These are phyloP conservation scores for Aphelinus atriplicis DNA, from an alignment of 1,140 invertebrate species.

Conservation along the genomic window DNA sequence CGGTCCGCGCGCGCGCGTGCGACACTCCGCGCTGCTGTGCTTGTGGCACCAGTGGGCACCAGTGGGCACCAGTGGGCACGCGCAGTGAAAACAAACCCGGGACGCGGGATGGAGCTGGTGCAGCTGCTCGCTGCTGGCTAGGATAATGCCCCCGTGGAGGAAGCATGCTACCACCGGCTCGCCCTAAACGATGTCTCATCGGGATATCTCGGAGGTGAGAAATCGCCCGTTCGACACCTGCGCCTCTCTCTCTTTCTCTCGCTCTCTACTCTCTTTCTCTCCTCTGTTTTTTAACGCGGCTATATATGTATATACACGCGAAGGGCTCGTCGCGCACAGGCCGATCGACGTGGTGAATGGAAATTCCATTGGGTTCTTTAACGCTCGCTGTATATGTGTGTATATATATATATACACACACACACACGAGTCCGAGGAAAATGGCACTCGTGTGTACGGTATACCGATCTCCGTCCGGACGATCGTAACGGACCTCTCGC, in stretches of 20 bases:
- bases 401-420: neutral
- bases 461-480: too few relatives aligned
- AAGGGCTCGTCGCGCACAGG: too few relatives aligned
- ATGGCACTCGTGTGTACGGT: too few relatives aligned
- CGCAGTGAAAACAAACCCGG: neutral
- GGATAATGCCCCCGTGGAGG: conserved; percentile 55
- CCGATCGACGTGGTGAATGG: neutral
- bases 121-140: neutral
- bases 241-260: neutral
- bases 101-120: neutral
- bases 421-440: neutral
- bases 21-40: neutral
- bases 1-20: too few relatives aligned
- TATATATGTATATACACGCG: conserved; percentile 27
- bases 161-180: conserved; percentile 59
- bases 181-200: conserved; percentile 66
- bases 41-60: neutral
- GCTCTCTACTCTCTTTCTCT: neutral
- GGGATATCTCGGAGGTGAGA: conserved; percentile 68
- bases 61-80: neutral
- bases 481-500: too few relatives aligned
- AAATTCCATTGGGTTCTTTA: neutral
- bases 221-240: neutral
- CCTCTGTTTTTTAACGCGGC: neutral
- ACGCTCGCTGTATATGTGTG: neutral